Conservation (phyloP, 2,888 invertebrate genomes). For the Tenthredo livida region DNA sequence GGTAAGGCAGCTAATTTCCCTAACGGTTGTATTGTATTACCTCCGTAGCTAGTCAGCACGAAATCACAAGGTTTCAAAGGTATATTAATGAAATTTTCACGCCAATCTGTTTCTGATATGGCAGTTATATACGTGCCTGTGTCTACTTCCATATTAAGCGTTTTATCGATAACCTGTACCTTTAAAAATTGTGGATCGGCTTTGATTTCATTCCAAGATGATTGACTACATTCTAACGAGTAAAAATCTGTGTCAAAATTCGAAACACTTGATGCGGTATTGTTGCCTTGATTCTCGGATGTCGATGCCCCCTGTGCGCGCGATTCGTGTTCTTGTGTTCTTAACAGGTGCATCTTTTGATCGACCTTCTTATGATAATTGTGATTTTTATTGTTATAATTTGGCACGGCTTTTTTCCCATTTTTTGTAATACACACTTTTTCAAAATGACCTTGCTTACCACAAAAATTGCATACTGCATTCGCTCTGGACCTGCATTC, state of each 20-base stretch:
- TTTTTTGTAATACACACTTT: background rate
- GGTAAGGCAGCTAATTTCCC: background rate
- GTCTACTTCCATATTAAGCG: slow-evolving; percentile 45
- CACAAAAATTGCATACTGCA: background rate
- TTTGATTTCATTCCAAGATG: background rate
- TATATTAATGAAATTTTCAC: background rate
- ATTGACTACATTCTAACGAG: background rate
- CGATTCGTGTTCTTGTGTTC: background rate
- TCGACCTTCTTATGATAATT: background rate
- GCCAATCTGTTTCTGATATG: background rate
- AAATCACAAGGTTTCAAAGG: background rate
- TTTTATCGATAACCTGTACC: background rate
- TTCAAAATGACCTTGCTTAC: background rate
- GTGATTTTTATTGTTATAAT: background rate
- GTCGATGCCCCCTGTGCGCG: background rate
- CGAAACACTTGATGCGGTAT: too few species aligned
- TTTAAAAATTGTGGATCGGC: background rate
- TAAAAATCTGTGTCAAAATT: background rate
- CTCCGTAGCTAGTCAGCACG: background rate
- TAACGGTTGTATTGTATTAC: background rate
- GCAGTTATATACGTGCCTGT: slow-evolving; percentile 39
- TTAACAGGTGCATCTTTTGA: background rate
- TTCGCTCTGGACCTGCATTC: background rate
- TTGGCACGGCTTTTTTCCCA: background rate
- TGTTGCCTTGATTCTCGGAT: too few species aligned